phyloP scores from a whole-genome alignment of 2,888 invertebrate species.

The Agrochola macilenta region DNA sequence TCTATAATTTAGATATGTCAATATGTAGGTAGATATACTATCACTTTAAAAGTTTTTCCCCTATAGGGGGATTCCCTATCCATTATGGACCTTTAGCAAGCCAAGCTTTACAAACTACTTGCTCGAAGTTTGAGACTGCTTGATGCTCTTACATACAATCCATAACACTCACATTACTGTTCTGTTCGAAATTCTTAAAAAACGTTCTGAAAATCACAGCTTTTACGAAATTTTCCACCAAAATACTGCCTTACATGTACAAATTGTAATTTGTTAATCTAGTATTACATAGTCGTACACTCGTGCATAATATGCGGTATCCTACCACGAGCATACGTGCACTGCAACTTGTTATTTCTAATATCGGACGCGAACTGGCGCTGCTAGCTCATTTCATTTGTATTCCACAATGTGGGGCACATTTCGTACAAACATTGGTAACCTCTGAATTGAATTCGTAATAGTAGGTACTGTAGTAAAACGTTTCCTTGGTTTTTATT shows the following conservation, averaged over 20 bases:
- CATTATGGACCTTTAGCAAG: conserved; percentile 41
- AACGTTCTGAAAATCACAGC: not conserved
- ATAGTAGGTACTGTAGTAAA: conserved; percentile 53
- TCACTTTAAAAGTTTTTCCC: conserved; percentile 44
- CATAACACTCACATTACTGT: not conserved
- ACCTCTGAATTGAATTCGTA: conserved; percentile 69
- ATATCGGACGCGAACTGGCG: conserved; percentile 62
- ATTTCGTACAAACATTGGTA: conserved; percentile 68
- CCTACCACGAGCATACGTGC: conserved; percentile 42
- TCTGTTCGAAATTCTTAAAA: not conserved
- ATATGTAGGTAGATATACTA: conserved; percentile 19
- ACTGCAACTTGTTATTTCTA: conserved; percentile 65
- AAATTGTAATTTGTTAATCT: conserved; percentile 49
- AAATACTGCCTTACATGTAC: conserved; percentile 7
- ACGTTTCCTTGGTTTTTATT: conserved; percentile 57
- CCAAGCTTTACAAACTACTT: conserved; percentile 42
- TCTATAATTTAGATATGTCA: conserved; percentile 11
- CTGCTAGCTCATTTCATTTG: conserved; percentile 68
- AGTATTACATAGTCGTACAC: conserved; percentile 20
- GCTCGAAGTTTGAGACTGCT: conserved; percentile 18
- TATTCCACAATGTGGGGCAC: conserved; percentile 69
- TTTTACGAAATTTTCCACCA: conserved; percentile 3
- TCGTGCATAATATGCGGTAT: conserved; percentile 49
- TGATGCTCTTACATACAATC: conserved; percentile 21
- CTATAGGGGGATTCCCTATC: conserved; percentile 26